Evolutionary conservation across 92 coral and sea anemone genomes (phyloP), one percentile per base, ranked within the genome.

Genomic region (Pocillopora meandrina): DNA sequence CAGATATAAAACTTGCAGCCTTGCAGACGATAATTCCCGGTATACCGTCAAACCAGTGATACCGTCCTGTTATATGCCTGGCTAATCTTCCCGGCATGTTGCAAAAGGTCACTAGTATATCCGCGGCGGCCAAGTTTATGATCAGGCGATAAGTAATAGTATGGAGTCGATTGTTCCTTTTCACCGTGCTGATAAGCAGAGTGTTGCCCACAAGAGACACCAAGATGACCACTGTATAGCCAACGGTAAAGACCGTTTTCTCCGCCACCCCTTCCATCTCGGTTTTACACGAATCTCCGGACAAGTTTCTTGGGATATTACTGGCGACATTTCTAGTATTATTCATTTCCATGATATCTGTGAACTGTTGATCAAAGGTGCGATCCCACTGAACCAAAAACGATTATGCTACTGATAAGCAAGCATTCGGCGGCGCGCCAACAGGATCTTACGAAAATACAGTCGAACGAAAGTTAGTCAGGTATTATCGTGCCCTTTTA

Each of bases 91-190:
- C 90, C 19, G 95, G 95, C 93, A 92, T 90, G 76, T 92, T 92
- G 59, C 91, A 92, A 36, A 92, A 88, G 10, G 95, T 92, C 47
- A 92, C 88, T 68, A 92, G 82, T 20, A 92, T 82, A 79, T 92
- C 95, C 10, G 93, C 91, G 69, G 83, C 90, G 19, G 95, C 95
- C 93, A 92, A 90, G 86, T 92, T 92, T 84, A 91, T 62, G 42
- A 92, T 92, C 13, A 92, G 92, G 72, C 84, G 88, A 87, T 92
- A 90, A 17, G 95, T 92, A 15, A 90, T 92, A 11, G 88, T 92
- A 34, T 87, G 86, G 90, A 92, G 86, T 75, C 90, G 88, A 23
- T 74, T 84, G 21, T 87, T 89, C 75, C 83, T 73, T 36, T 84
- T 83, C 72, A 92, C 95, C 1, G 87, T 77, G 19, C 89, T 83